These are phyloP conservation scores for Tachysurus fulvidraco DNA, from an alignment of 2,113 vertebrate genomes.

Conservation along the genomic window DNA sequence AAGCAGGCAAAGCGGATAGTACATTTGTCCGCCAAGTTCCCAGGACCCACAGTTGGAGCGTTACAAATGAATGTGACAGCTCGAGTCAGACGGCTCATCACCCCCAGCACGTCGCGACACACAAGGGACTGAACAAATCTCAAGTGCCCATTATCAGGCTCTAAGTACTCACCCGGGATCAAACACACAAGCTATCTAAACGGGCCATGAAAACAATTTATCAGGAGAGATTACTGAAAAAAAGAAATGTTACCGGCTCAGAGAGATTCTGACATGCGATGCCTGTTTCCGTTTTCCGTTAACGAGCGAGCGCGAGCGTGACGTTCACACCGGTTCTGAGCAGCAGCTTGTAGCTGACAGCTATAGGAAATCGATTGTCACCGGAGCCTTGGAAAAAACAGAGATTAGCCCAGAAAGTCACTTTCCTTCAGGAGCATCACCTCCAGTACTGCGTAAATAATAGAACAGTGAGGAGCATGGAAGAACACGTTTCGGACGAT, in stretches of 20 bases:
- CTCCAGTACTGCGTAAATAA: neutral
- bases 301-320: neutral
- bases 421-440: constrained; percentile 22
- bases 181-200: neutral
- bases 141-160: neutral
- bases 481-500: neutral
- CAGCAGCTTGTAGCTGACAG: constrained; percentile 30
- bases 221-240: neutral
- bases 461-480: neutral
- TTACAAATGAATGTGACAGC: constrained; percentile 31
- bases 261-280: constrained; percentile 3
- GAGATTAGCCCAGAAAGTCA: constrained; percentile 35
- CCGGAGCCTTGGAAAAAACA: constrained; percentile 16
- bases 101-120: neutral
- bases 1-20: constrained; percentile 39
- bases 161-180: neutral
- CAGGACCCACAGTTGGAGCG: constrained; percentile 13
- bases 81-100: constrained; percentile 33
- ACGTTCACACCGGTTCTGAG: constrained; percentile 31
- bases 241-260: neutral
- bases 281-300: constrained; percentile 3
- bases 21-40: constrained; percentile 17
- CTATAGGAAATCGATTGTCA: constrained; percentile 42
- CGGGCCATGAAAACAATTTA: neutral
- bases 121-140: constrained; percentile 13